These are phyloP conservation scores for Phalloptychus januarius DNA, from an alignment of 2,797 vertebrate species.

Conservation along the genomic window DNA sequence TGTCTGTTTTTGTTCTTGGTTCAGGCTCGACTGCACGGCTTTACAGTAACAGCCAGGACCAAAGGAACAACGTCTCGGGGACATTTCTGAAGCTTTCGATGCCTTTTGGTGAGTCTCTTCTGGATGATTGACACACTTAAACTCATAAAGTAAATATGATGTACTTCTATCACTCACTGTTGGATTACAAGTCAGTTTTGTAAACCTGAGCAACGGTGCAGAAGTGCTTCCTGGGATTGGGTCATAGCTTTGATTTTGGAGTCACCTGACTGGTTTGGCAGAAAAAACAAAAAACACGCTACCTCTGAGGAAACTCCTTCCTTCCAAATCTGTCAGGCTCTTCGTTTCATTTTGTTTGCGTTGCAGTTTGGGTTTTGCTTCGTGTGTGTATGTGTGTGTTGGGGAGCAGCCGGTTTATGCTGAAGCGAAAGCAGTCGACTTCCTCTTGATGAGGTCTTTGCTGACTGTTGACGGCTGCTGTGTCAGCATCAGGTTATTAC, in stretches of 20 bases:
- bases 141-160: not conserved
- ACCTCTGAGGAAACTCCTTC: not conserved
- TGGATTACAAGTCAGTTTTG: not conserved
- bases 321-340: constrained; percentile 1
- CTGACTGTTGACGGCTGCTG: constrained; percentile 56
- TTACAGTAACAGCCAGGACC: constrained; percentile 54
- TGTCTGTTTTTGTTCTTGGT: constrained; percentile 21
- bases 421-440: constrained; percentile 71
- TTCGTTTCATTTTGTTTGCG: not conserved
- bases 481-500: constrained; percentile 48
- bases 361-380: constrained; percentile 19
- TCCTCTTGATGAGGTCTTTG: constrained; percentile 63
- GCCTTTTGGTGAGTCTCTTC: constrained; percentile 78
- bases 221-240: not conserved
- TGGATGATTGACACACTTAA: not conserved
- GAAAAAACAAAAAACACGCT: not conserved
- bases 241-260: not conserved
- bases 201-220: constrained; percentile 15
- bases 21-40: constrained; percentile 62
- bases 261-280: not conserved
- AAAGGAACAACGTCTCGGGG: constrained; percentile 52
- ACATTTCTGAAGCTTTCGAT: constrained; percentile 82
- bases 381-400: not conserved
- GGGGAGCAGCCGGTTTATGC: constrained; percentile 13
- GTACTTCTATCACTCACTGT: not conserved